phyloP scores from a whole-genome alignment of 2,113 vertebrate genomes.

The Monopterus albus region DNA sequence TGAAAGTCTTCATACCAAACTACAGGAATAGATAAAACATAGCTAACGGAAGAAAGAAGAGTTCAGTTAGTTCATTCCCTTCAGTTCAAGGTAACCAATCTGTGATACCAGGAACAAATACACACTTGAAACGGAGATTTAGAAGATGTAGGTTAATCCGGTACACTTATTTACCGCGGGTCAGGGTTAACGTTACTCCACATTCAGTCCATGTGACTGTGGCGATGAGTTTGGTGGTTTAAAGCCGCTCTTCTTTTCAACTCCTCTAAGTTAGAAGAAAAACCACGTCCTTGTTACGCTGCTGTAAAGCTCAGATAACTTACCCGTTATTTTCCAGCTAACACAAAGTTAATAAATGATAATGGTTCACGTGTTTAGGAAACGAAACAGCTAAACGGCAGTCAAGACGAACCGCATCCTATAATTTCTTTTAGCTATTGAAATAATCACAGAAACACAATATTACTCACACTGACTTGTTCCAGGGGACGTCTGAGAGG shows the following conservation, averaged over 20 bases:
- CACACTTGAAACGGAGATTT: slow-evolving; percentile 1
- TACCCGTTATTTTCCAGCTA: neutral
- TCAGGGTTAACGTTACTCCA: slow-evolving; percentile 19
- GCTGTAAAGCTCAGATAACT: neutral
- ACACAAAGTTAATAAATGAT: neutral
- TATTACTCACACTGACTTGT: slow-evolving; percentile 62
- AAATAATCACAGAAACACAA: slow-evolving; percentile 42
- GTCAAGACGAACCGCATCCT: slow-evolving; percentile 48
- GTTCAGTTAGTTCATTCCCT: slow-evolving; percentile 8
- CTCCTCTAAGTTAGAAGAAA: slow-evolving; percentile 30
- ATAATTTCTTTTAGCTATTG: slow-evolving; percentile 39
- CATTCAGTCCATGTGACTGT: slow-evolving; percentile 62
- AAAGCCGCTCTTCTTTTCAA: slow-evolving; percentile 30
- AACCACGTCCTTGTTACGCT: neutral
- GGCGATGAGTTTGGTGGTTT: slow-evolving; percentile 28
- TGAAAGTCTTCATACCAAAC: neutral
- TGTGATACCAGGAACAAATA: neutral
- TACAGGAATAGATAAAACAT: neutral
- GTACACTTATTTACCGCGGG: neutral
- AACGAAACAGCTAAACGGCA: slow-evolving; percentile 29
- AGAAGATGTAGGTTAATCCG: slow-evolving; percentile 52
- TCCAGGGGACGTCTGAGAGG: slow-evolving; percentile 32
- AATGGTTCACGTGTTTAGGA: neutral
- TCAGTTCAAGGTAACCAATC: slow-evolving; percentile 12
- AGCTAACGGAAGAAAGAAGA: slow-evolving; percentile 1